Conservation (phyloP, 2,888 invertebrate genomes). For the Eurois occulta region DNA sequence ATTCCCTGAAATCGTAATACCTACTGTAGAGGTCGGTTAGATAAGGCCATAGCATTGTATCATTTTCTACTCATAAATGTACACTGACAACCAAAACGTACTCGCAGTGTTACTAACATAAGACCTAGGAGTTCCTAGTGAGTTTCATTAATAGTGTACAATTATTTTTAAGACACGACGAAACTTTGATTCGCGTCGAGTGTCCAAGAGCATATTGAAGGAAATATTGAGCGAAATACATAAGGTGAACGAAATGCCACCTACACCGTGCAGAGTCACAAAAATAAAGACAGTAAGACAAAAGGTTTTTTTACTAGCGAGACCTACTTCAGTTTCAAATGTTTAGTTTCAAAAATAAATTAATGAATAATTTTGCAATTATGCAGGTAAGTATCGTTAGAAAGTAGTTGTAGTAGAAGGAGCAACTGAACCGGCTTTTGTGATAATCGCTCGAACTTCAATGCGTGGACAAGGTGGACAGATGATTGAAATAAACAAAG, state of each 20-base stretch:
- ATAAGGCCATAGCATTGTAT: not conserved
- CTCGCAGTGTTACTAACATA: not conserved
- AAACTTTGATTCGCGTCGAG: constrained; percentile 28
- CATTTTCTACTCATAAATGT: not conserved
- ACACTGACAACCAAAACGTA: not conserved
- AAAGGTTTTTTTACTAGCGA: not conserved
- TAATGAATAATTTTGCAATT: not conserved
- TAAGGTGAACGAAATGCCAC: constrained; percentile 10
- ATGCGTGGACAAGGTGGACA: not conserved
- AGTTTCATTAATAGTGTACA: not conserved
- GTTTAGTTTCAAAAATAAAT: not conserved
- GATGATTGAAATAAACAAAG: not conserved
- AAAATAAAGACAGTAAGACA: constrained; percentile 37
- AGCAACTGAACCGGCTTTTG: not conserved
- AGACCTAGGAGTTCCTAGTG: not conserved
- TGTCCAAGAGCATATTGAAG: constrained; percentile 40
- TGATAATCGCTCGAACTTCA: not conserved
- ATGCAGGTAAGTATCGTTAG: not conserved
- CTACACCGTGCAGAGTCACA: not conserved
- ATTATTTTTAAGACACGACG: constrained; percentile 36
- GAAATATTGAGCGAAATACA: constrained; percentile 38
- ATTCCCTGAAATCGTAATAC: not conserved
- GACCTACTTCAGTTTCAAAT: not conserved
- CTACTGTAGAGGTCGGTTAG: not conserved
- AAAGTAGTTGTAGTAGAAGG: not conserved